These are phyloP conservation scores for Trichonephila inaurata DNA, from an alignment of 1,140 invertebrate genomes.

Conservation along the genomic window DNA sequence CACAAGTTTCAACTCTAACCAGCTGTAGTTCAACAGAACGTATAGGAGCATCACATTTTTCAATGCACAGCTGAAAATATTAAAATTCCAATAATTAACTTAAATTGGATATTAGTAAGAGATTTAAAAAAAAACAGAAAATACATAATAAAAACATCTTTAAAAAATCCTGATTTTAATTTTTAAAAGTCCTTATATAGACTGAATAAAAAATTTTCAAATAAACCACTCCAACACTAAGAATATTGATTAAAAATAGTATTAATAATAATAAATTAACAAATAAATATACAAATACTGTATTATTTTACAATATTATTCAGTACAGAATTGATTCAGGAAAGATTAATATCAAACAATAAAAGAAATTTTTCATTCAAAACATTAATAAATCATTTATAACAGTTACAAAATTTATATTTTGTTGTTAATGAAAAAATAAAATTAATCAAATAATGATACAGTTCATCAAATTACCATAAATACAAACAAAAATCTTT, in stretches of 20 bases:
- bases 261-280: too few species aligned
- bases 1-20: conserved; percentile 96
- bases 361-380: too few species aligned
- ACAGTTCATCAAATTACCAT: too few species aligned
- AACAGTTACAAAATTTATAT: background rate
- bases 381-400: background rate
- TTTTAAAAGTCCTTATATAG: too few species aligned
- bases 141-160: background rate
- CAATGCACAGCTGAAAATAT: conserved; percentile 85
- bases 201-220: too few species aligned
- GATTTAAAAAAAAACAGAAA: background rate
- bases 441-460: background rate
- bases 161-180: background rate
- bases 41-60: conserved; percentile 89
- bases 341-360: background rate
- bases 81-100: background rate
- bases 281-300: too few species aligned
- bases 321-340: too few species aligned
- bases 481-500: too few species aligned
- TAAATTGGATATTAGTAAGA: background rate
- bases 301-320: too few species aligned
- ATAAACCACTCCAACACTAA: too few species aligned
- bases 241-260: too few species aligned
- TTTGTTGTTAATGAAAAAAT: background rate
- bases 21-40: conserved; percentile 97